These are phyloP conservation scores for Excalfactoria chinensis DNA, from an alignment of 2,113 vertebrate species.

Conservation along the genomic window DNA sequence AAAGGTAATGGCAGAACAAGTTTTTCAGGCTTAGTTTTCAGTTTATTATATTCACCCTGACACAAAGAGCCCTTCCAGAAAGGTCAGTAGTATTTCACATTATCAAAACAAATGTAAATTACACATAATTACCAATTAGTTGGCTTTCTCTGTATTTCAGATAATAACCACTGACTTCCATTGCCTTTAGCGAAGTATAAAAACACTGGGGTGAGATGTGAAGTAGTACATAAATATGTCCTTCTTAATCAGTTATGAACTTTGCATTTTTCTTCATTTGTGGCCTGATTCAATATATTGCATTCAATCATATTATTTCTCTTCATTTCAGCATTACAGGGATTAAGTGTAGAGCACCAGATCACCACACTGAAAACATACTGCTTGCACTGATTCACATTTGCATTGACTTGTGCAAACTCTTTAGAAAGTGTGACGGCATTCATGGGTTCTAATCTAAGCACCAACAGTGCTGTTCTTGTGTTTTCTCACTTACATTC, in stretches of 20 bases:
- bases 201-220: not conserved
- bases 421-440: not conserved
- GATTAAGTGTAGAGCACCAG: not conserved
- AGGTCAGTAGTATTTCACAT: not conserved
- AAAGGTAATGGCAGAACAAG: not conserved
- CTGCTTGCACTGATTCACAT: not conserved
- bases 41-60: not conserved
- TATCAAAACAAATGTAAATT: conserved; percentile 5
- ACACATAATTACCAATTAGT: not conserved
- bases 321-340: not conserved
- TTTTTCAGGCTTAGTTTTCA: not conserved
- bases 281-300: not conserved
- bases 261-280: not conserved
- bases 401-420: not conserved
- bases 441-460: not conserved
- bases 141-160: not conserved
- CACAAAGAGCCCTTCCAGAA: conserved; percentile 5
- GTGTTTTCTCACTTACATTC: not conserved
- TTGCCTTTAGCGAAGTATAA: conserved; percentile 8
- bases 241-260: not conserved
- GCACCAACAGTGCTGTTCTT: not conserved
- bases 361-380: not conserved
- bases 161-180: conserved; percentile 2
- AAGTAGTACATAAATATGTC: not conserved
- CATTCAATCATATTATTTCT: not conserved